phyloP scores from a whole-genome alignment of 2,113 vertebrate species.

The Apodemus sylvaticus region DNA sequence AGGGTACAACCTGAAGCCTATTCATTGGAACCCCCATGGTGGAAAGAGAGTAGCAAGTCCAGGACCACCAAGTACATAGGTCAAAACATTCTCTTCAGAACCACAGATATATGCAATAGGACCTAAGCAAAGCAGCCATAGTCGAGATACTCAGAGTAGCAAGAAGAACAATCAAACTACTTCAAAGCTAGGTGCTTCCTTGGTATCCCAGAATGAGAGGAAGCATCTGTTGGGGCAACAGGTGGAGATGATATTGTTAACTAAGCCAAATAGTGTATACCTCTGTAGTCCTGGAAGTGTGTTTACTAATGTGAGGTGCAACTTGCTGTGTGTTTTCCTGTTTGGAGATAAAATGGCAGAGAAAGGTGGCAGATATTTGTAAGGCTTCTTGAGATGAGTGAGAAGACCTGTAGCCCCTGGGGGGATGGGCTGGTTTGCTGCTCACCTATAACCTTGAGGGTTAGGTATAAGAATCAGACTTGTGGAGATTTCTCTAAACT shows the following conservation, averaged over 20 bases:
- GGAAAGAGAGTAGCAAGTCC: too few relatives aligned
- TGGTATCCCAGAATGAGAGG: not conserved
- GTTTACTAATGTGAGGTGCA: not conserved
- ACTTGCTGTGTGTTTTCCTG: not conserved
- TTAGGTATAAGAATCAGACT: not conserved
- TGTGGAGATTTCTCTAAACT: not conserved
- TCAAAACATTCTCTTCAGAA: not conserved
- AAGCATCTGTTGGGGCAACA: not conserved
- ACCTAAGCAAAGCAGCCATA: not conserved
- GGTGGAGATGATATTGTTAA: not conserved
- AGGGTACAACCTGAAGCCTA: not conserved
- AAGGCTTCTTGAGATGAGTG: not conserved
- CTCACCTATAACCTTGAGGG: not conserved
- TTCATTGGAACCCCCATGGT: not conserved
- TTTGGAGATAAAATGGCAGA: not conserved
- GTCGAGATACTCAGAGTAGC: not conserved
- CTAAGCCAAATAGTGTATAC: not conserved
- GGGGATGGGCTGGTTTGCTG: not conserved
- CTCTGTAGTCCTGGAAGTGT: not conserved
- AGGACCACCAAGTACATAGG: not conserved
- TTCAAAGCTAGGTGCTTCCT: not conserved
- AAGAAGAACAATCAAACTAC: not conserved
- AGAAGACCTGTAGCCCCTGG: not conserved
- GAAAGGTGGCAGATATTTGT: not conserved
- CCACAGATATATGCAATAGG: not conserved